A percentile compares a stretch with the other conserved stretches of the same genome.
Conservation (phyloP, 2,888 invertebrate genomes). For the Archaeoteleia sp. region DNA sequence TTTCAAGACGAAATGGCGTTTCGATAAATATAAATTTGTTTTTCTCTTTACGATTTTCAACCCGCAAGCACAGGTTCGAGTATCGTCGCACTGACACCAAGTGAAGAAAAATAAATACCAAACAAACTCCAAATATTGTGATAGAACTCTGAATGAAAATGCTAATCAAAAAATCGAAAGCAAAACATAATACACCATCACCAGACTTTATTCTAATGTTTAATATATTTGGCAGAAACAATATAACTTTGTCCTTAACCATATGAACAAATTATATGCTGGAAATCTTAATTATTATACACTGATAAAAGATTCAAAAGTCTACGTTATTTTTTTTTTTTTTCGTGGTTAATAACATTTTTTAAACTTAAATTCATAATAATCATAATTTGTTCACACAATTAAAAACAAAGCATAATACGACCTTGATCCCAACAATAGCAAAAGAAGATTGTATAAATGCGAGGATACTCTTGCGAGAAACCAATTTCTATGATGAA, state of each 20-base stretch:
- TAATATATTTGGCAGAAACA: too few species aligned
- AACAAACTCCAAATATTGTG: too few species aligned
- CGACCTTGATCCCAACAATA: conserved; percentile 4
- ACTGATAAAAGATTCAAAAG: too few species aligned
- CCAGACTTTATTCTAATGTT: not conserved
- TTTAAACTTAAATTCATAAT: too few species aligned
- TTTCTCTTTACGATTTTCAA: conserved; percentile 22
- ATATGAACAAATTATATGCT: not conserved
- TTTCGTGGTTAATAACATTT: too few species aligned
- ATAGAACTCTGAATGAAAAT: too few species aligned
- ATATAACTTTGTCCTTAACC: too few species aligned
- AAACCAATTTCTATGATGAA: conserved; percentile 36
- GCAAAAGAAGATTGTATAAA: conserved; percentile 24
- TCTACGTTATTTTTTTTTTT: too few species aligned
- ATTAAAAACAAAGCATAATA: too few species aligned
- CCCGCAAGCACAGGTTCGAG: conserved; percentile 35
- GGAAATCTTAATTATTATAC: too few species aligned
- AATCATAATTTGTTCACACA: too few species aligned
- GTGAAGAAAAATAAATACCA: not conserved
- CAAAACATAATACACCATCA: not conserved
- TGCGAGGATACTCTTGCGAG: conserved; percentile 39
- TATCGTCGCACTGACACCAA: conserved; percentile 45
- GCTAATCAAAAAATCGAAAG: conserved; percentile 2
- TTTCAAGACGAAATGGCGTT: conserved; percentile 32
- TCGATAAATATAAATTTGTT: conserved; percentile 28